These are phyloP conservation scores for Micrastur ruficollis DNA, from an alignment of 2,797 vertebrate species.

Conservation along the genomic window DNA sequence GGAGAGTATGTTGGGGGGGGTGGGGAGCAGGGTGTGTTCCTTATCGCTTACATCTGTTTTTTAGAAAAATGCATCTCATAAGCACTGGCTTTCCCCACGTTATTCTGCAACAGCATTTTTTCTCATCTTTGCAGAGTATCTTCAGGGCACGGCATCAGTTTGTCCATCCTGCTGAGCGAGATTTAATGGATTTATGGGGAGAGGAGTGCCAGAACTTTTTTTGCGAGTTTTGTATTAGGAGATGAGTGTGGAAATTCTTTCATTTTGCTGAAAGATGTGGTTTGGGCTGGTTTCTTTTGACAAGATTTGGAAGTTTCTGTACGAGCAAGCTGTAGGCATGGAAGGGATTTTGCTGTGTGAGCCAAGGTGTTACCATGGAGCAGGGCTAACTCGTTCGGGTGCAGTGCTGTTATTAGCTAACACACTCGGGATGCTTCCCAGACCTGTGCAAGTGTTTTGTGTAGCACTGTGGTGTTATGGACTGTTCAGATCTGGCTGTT, in stretches of 20 bases:
- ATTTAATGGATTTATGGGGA: accelerated
- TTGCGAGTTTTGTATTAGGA: not conserved
- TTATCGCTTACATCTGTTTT: not conserved
- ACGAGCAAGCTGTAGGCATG: accelerated
- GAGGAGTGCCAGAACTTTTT: not conserved
- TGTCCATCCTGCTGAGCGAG: not conserved
- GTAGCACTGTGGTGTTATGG: not conserved
- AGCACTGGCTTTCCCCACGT: not conserved
- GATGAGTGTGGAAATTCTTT: not conserved
- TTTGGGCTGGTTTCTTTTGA: accelerated
- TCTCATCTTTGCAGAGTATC: not conserved
- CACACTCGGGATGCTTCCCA: accelerated
- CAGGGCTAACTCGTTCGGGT: not conserved
- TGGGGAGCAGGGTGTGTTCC: too few relatives aligned
- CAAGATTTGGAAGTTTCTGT: not conserved
- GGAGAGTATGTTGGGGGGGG: accelerated
- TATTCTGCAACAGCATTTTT: not conserved
- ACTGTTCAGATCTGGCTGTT: not conserved
- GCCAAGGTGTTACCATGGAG: not conserved
- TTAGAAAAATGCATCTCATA: not conserved
- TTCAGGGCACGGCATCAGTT: not conserved
- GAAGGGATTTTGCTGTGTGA: not conserved
- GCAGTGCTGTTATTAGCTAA: not conserved
- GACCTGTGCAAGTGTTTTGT: not conserved
- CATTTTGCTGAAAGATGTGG: accelerated